These are phyloP conservation scores for Malthinus seriepunctatus DNA, from an alignment of 2,888 invertebrate genomes.

Conservation along the genomic window DNA sequence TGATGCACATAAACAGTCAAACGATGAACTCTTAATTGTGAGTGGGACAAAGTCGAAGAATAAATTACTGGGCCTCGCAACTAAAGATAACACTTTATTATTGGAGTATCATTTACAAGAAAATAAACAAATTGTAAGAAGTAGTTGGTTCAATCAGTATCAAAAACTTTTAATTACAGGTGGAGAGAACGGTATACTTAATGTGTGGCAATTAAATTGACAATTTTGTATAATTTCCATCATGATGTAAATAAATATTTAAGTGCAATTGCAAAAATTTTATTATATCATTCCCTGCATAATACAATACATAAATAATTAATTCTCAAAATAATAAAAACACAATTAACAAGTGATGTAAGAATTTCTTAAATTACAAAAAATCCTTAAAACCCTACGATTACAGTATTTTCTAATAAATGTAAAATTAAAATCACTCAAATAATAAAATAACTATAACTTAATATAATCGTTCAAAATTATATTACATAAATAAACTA, in stretches of 20 bases:
- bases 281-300: too few relatives aligned
- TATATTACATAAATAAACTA: too few relatives aligned
- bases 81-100: conserved; percentile 57
- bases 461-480: too few relatives aligned
- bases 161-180: conserved; percentile 71
- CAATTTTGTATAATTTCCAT: conserved; percentile 9
- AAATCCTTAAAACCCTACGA: too few relatives aligned
- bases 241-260: not conserved
- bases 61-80: conserved; percentile 60
- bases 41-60: conserved; percentile 66
- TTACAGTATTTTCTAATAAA: too few relatives aligned
- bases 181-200: conserved; percentile 72
- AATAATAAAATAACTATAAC: too few relatives aligned
- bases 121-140: conserved; percentile 74
- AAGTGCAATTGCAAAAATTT: too few relatives aligned
- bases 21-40: conserved; percentile 61
- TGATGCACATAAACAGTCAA: conserved; percentile 58
- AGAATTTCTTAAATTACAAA: too few relatives aligned
- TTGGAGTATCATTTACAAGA: conserved; percentile 61
- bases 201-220: conserved; percentile 61
- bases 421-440: too few relatives aligned
- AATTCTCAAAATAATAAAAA: too few relatives aligned
- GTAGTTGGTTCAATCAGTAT: conserved; percentile 65
- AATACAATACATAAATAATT: too few relatives aligned
- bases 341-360: too few relatives aligned